Evolutionary conservation across 2,113 vertebrate genomes (phyloP).

Genomic region (Aramus guarauna): DNA sequence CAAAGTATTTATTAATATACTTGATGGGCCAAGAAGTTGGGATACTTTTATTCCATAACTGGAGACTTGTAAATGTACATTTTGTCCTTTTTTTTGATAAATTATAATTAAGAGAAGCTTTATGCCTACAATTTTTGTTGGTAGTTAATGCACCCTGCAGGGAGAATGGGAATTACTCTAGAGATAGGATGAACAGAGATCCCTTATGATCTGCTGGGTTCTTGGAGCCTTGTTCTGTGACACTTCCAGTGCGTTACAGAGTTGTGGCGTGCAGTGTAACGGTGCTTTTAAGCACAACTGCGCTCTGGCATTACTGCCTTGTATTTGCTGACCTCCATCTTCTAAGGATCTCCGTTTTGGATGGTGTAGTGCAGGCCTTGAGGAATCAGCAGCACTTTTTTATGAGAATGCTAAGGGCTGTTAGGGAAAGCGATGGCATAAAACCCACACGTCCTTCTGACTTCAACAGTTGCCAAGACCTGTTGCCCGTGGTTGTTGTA

Average conservation of each 20-base stretch:
- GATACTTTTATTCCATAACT: background rate
- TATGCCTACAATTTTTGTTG: background rate
- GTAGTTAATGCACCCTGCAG: background rate
- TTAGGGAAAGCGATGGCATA: background rate
- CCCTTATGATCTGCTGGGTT: background rate
- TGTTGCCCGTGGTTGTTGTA: conserved; percentile 13
- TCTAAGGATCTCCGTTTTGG: background rate
- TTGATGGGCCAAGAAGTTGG: background rate
- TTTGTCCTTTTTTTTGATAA: background rate
- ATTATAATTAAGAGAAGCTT: background rate
- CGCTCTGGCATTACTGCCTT: background rate
- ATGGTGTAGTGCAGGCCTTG: background rate
- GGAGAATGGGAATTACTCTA: background rate
- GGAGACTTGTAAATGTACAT: background rate
- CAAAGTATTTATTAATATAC: background rate
- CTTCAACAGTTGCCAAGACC: background rate
- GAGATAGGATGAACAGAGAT: background rate
- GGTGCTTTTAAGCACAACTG: background rate
- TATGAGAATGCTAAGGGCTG: background rate
- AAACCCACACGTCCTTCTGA: background rate
- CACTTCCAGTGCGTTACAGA: background rate
- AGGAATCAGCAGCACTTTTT: background rate
- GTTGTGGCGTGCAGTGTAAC: background rate
- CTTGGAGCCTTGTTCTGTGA: background rate
- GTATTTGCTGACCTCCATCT: background rate